A percentile compares a stretch with the other conserved stretches of the same genome.
These are phyloP conservation scores for Brachynemurus nebulosus DNA, from an alignment of 2,888 invertebrate species.

Conservation along the genomic window DNA sequence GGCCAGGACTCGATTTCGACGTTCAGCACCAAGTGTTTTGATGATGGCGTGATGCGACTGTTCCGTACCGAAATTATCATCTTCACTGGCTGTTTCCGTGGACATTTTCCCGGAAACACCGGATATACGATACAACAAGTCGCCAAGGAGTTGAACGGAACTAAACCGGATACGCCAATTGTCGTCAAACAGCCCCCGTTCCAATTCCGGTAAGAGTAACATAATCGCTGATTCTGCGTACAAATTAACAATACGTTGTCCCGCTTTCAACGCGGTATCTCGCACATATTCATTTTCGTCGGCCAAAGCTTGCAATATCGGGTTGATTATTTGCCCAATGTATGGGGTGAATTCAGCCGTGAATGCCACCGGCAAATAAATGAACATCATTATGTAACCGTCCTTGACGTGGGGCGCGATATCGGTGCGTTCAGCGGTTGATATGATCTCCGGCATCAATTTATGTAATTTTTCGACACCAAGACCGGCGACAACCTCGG, in stretches of 20 bases:
- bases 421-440: conserved; percentile 83
- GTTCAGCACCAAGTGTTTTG: conserved; percentile 71
- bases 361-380: conserved; percentile 97
- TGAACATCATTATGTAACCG: conserved; percentile 99
- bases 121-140: conserved; percentile 88
- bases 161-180: conserved; percentile 96
- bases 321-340: conserved; percentile 92
- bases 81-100: conserved; percentile 94
- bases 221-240: conserved; percentile 94
- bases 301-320: conserved; percentile 91
- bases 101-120: conserved; percentile 99
- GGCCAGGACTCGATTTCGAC: conserved; percentile 84
- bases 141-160: conserved; percentile 90
- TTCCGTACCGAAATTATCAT: conserved; percentile 98
- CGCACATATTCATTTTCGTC: conserved; percentile 98
- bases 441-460: conserved; percentile 95
- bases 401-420: conserved; percentile 96
- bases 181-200: conserved; percentile 89
- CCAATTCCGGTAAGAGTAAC: conserved; percentile 82
- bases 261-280: conserved; percentile 92
- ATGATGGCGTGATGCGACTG: conserved; percentile 88
- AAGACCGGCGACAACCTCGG: conserved; percentile 92
- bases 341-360: conserved; percentile 91
- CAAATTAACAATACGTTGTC: conserved; percentile 89
- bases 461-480: conserved; percentile 90